phyloP scores from a whole-genome alignment of 2,113 vertebrate genomes.

The Nerophis lumbriciformis region DNA sequence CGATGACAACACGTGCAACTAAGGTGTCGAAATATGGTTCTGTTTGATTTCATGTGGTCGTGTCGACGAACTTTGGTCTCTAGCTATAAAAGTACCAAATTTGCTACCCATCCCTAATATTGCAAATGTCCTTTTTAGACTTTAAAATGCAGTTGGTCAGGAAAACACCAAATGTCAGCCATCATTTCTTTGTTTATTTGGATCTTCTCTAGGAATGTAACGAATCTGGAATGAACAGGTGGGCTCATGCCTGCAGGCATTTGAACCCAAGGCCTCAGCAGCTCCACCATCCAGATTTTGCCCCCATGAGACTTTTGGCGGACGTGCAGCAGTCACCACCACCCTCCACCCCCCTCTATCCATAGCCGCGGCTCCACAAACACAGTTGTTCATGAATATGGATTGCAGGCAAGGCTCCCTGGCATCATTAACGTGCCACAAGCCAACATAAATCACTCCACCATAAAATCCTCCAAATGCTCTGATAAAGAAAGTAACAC shows the following conservation, averaged over 20 bases:
- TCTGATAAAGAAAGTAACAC: constrained; percentile 58
- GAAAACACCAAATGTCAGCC: constrained; percentile 2
- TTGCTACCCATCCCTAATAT: too few species aligned
- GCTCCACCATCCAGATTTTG: constrained; percentile 48
- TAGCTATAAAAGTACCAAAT: too few species aligned
- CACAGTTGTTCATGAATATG: constrained; percentile 82
- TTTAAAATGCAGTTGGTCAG: too few species aligned
- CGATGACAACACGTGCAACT: too few species aligned
- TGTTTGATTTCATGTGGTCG: too few species aligned
- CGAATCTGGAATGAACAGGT: constrained; percentile 53
- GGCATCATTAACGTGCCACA: constrained; percentile 73
- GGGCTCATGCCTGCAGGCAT: constrained; percentile 49
- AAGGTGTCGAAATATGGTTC: too few species aligned
- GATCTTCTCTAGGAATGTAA: constrained; percentile 43
- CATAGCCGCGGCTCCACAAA: constrained; percentile 51
- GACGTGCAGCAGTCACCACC: constrained; percentile 22
- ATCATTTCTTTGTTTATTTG: constrained; percentile 35
- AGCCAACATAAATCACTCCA: constrained; percentile 73
- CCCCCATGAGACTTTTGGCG: constrained; percentile 64
- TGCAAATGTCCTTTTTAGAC: too few species aligned
- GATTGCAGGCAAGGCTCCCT: constrained; percentile 64
- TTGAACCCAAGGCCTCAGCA: constrained; percentile 49
- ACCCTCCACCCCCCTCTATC: constrained; percentile 31
- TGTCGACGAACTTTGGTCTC: too few species aligned
- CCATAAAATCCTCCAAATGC: constrained; percentile 71